These are phyloP conservation scores for Muricea muricata DNA, from an alignment of 92 coral and sea anemone species.

Conservation along the genomic window DNA sequence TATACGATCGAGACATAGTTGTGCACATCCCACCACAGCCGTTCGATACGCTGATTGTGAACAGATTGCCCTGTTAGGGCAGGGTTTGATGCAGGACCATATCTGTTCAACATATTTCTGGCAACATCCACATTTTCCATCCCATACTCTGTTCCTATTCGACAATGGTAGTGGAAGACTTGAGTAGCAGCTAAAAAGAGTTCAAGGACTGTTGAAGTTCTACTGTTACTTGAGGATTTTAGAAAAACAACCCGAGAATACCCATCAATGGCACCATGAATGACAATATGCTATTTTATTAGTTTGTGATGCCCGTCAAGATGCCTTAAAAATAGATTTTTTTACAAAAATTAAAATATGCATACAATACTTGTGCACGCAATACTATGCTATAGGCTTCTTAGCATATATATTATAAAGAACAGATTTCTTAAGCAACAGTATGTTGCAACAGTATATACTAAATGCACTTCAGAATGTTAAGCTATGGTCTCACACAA, in stretches of 20 bases:
- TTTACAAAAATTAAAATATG: not conserved
- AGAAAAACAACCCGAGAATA: slow-evolving; percentile 44
- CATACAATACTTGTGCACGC: too few species aligned
- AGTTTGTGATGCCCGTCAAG: slow-evolving; percentile 47
- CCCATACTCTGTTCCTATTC: slow-evolving; percentile 53
- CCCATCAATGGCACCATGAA: slow-evolving; percentile 51
- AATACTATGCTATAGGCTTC: too few species aligned
- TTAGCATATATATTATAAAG: too few species aligned
- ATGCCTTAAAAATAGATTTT: slow-evolving; percentile 38
- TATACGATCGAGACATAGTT: slow-evolving; percentile 20
- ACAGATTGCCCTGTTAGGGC: slow-evolving; percentile 69
- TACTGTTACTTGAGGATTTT: slow-evolving; percentile 31
- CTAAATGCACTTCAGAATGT: too few species aligned
- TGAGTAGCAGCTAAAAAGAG: slow-evolving; percentile 28
- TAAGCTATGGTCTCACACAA: too few species aligned
- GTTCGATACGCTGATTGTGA: too few species aligned
- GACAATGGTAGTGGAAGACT: slow-evolving; percentile 39
- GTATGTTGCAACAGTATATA: too few species aligned
- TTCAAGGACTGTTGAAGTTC: slow-evolving; percentile 20
- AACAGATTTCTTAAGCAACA: too few species aligned
- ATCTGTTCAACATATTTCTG: slow-evolving; percentile 50
- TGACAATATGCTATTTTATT: slow-evolving; percentile 36
- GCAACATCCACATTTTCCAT: slow-evolving; percentile 58
- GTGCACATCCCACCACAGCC: slow-evolving; percentile 66
- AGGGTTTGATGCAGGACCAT: slow-evolving; percentile 51